Base-by-base conservation (phyloP, 2,888 invertebrate genomes). In the Eilema caniola region DNA sequence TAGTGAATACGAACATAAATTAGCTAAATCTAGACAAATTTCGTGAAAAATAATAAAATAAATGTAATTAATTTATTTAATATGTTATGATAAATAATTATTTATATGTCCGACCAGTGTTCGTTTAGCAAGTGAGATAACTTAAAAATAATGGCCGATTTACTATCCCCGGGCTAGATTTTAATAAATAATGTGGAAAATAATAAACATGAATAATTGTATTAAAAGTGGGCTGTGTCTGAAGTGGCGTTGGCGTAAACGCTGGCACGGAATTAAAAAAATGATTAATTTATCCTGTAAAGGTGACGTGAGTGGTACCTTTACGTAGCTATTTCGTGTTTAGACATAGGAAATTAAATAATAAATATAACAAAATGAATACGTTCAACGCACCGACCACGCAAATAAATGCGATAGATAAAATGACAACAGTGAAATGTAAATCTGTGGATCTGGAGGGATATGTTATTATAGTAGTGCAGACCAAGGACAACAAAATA, bases 381-480 rank as follows among this genome's bases (percentile, higher is more conserved):
- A 87, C 95, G 24, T 94, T 95, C 72, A 95, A 93, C 87, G 94
- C 93, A 25, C 95, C 95, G 7, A 95, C 94, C 4, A 94, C 95
- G 76, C 95, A 95, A 83, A 95, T 95, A 74, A 95, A 92, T 81
- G 87, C 95, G 31, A 90, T 95, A 73, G 94, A 94, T 77, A 95
- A 95, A 87, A 90, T 93, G 90, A 95, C 95, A 80, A 95, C 95
- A 71, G 95, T 95, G 47, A 95, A 95, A 87, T 94, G 94, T 78
- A 95, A 95, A 87, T 93, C 95, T 95, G 98, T 99, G 90, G 98
- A 99, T 96, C 96, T 99, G 90, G 98, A 98, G 88, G 99, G 99
- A 89, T 99, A 99, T 95, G 98, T 99, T 90, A 98, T 99, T 91
- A 98, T 99, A 90, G 96, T 99, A 90, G 98, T 98, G 83, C 98